Base-by-base conservation (phyloP, 2,888 invertebrate species). In the Girardia tigrina region DNA sequence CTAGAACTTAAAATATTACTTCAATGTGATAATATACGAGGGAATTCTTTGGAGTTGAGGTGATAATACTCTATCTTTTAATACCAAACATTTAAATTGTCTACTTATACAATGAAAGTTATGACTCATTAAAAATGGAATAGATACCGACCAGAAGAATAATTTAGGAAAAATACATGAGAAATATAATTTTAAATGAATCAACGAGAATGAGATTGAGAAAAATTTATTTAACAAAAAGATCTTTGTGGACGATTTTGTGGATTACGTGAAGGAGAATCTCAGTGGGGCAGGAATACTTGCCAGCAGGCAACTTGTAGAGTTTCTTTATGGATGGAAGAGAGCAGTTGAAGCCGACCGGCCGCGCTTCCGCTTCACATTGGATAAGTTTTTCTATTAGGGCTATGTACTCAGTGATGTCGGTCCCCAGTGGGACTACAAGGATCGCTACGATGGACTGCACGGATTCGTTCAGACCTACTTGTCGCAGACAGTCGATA, bases 201-300 rank as follows among this genome's bases (percentile, higher is more conserved):
- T n/a, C n/a, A n/a, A n/a, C n/a, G n/a, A n/a, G n/a, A n/a, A n/a
- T n/a, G n/a, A n/a, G n/a, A n/a, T n/a, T n/a, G n/a, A n/a, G n/a
- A n/a, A n/a, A n/a, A n/a, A 56, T 56, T 56, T 56, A 56, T 56
- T 56, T 56, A 6, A 56, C n/a, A 56, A 56, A 56, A 56, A 56
- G n/a, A 56, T 56, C 56, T n/a, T 56, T 56, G 8, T n/a, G n/a
- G n/a, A 56, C 56, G n/a, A 56, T 56, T 56, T 56, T 56, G 56
- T 56, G n/a, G 4, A 56, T 56, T 6, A 56, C 23, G n/a, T 56
- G 56, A 12, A 56, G 6, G 8, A 56, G 56, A 4, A 56, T 4
- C 23, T 56, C n/a, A 4, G n/a, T 4, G 4, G 4, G n/a, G n/a
- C 2, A 8, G 4, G 4, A 56, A 56, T 56, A n/a, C 23, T n/a